Conservation (phyloP, 2,797 vertebrate genomes). For the Hoplostethus mediterraneus region DNA sequence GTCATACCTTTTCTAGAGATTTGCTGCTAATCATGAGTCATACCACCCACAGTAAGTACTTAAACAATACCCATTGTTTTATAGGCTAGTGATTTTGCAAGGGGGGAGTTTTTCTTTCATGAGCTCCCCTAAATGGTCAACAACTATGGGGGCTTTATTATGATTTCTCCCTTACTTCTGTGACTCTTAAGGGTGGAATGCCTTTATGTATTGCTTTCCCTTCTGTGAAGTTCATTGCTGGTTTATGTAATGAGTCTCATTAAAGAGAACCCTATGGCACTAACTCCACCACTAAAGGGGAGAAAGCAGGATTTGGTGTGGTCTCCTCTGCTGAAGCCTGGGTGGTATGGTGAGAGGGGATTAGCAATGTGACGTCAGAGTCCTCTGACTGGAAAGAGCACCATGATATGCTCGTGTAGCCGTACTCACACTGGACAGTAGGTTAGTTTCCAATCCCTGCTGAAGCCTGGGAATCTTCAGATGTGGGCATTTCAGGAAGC, state of each 20-base stretch:
- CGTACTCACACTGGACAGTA: conserved; percentile 62
- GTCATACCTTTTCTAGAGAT: not conserved
- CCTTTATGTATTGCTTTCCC: conserved; percentile 15
- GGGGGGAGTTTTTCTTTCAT: conserved; percentile 25
- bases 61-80: conserved; percentile 38
- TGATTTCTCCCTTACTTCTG: conserved; percentile 46
- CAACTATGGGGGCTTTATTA: conserved; percentile 43
- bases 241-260: conserved; percentile 71
- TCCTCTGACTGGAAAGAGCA: conserved; percentile 75
- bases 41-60: not conserved
- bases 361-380: conserved; percentile 74
- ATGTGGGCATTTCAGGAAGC: conserved; percentile 74
- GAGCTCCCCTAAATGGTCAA: conserved; percentile 39
- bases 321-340: conserved; percentile 63
- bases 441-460: conserved; percentile 72
- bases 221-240: conserved; percentile 64
- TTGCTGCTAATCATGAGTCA: not conserved
- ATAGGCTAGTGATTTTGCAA: conserved; percentile 39
- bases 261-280: conserved; percentile 65
- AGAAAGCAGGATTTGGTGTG: conserved; percentile 69
- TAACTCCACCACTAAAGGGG: conserved; percentile 41
- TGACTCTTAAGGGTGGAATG: conserved; percentile 25
- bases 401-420: conserved; percentile 57
- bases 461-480: conserved; percentile 67
- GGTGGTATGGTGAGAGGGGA: conserved; percentile 71